These are phyloP conservation scores for Phrynosoma platyrhinos DNA, from an alignment of 2,113 vertebrate species.

Conservation along the genomic window DNA sequence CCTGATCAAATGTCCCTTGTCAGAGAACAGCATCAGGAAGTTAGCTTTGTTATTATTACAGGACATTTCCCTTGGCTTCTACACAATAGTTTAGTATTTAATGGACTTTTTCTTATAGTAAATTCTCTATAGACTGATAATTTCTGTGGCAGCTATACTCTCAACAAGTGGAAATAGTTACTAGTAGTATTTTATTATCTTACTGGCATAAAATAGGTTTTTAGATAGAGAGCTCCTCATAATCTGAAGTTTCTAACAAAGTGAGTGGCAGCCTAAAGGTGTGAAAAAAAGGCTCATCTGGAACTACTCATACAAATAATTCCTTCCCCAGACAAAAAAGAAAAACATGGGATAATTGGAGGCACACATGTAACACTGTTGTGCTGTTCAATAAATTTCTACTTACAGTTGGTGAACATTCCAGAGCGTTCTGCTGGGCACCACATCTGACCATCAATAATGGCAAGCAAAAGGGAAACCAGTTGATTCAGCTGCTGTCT, in stretches of 20 bases:
- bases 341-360: not conserved
- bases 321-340: too few species aligned
- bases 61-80: not conserved
- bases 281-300: too few species aligned
- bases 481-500: constrained; percentile 8
- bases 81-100: not conserved
- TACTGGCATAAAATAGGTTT: not conserved
- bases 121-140: rapidly evolving
- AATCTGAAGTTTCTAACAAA: not conserved
- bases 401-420: not conserved
- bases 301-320: too few species aligned
- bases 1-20: not conserved
- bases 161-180: not conserved
- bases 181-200: not conserved
- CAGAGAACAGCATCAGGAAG: not conserved
- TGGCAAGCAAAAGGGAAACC: constrained; percentile 19
- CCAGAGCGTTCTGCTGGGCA: not conserved
- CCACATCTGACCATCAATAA: not conserved
- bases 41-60: not conserved
- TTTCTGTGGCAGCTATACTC: not conserved
- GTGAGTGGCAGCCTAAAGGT: not conserved
- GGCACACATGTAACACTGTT: not conserved
- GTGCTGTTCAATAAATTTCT: not conserved
- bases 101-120: not conserved
- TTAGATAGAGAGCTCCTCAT: not conserved